These are phyloP conservation scores for Clarias platycephalus DNA, from an alignment of 2,797 vertebrate genomes.

Conservation along the genomic window DNA sequence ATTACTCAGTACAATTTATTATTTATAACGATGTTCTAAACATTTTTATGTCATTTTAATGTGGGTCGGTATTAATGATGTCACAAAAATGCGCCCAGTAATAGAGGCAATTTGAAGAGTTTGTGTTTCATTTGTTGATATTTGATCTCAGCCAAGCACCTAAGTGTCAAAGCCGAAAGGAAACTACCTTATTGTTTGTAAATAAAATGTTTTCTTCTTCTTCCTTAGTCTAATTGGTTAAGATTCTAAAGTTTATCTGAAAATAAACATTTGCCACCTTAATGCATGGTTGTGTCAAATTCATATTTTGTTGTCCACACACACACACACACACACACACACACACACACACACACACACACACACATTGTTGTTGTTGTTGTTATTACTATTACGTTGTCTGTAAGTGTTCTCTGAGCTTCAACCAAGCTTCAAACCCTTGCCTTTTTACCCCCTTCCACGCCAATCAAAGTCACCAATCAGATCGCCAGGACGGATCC, in stretches of 20 bases:
- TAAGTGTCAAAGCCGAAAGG: neutral
- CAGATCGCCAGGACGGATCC: neutral
- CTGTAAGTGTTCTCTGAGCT: slow-evolving; percentile 31
- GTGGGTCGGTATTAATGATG: neutral
- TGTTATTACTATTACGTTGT: neutral
- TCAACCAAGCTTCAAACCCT: slow-evolving; percentile 68
- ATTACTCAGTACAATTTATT: neutral
- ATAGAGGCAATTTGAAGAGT: neutral
- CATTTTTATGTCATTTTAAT: too few relatives aligned
- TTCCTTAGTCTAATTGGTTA: neutral
- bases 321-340: too few relatives aligned
- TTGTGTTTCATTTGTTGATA: neutral
- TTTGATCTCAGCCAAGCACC: neutral
- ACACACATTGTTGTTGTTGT: neutral
- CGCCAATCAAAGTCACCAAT: slow-evolving; percentile 57
- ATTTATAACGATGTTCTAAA: neutral
- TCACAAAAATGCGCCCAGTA: neutral
- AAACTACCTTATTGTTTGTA: neutral
- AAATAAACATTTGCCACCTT: neutral
- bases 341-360: too few relatives aligned
- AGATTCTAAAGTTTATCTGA: neutral
- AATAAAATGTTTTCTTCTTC: neutral
- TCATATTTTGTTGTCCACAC: too few relatives aligned
- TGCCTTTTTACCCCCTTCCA: neutral
- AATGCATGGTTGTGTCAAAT: slow-evolving; percentile 1